A percentile compares a stretch with the other conserved stretches of the same genome.
Conservation (phyloP, 2,797 vertebrate species). For the Petrocephalus schoutedeni region DNA sequence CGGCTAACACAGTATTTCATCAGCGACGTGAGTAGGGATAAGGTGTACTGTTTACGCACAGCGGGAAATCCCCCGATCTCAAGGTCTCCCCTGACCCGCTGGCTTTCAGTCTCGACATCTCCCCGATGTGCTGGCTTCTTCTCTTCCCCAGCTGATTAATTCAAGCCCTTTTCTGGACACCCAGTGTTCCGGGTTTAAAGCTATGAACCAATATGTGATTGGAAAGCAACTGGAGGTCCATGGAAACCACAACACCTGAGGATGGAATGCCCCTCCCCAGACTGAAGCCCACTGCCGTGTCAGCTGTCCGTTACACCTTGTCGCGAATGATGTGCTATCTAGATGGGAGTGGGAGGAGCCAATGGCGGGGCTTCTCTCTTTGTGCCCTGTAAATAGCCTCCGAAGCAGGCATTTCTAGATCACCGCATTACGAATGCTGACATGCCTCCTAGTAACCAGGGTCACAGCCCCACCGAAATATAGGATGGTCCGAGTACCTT, state of each 20-base stretch:
- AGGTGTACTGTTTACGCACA: neutral
- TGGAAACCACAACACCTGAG: neutral
- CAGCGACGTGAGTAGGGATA: neutral
- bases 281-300: neutral
- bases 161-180: neutral
- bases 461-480: neutral
- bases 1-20: constrained; percentile 6
- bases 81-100: neutral
- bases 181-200: neutral
- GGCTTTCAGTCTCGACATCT: neutral
- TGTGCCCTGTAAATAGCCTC: neutral
- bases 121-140: neutral
- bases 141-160: neutral
- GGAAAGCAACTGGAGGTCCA: neutral
- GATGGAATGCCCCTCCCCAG: neutral
- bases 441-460: neutral
- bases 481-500: neutral
- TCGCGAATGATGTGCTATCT: neutral
- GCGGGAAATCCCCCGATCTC: neutral
- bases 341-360: neutral
- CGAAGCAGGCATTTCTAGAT: neutral
- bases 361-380: neutral
- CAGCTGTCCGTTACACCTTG: neutral
- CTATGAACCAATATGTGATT: neutral
- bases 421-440: neutral